Conservation (phyloP, 2,888 invertebrate species). For the Sphinx pinastri region DNA sequence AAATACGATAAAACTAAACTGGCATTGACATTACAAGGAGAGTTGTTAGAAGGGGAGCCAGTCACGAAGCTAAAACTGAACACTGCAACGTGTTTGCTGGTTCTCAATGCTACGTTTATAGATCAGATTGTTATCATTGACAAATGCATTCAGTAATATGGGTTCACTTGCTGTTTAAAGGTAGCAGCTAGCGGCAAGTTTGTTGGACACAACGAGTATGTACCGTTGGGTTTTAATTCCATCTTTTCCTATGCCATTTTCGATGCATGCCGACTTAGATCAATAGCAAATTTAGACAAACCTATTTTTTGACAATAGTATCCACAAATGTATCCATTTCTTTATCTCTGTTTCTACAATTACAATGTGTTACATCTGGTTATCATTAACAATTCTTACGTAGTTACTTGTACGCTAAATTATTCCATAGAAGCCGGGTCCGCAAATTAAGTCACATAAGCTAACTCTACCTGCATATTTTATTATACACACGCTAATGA, state of each 20-base stretch:
- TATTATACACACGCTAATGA: slow-evolving; percentile 14
- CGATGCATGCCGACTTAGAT: background rate
- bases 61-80: slow-evolving; percentile 22
- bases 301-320: no score
- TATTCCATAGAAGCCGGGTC: slow-evolving; percentile 11
- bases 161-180: slow-evolving; percentile 4
- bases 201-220: slow-evolving; percentile 2
- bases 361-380: background rate
- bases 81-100: slow-evolving; percentile 41
- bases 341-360: no score
- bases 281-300: no score
- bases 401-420: slow-evolving; percentile 7
- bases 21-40: slow-evolving; percentile 18
- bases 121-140: slow-evolving; percentile 68
- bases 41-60: slow-evolving; percentile 24
- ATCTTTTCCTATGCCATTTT: background rate
- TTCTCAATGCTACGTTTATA: slow-evolving; percentile 74
- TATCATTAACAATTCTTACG: background rate
- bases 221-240: background rate
- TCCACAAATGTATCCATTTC: no score
- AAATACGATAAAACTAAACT: slow-evolving; percentile 7
- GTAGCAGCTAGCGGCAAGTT: background rate
- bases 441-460: slow-evolving; percentile 1
- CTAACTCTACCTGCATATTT: slow-evolving; percentile 19
- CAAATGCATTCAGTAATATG: slow-evolving; percentile 58